Evolutionary conservation across 2,797 vertebrate species (phyloP).

Genomic region (Notoglanidium macrostoma): DNA sequence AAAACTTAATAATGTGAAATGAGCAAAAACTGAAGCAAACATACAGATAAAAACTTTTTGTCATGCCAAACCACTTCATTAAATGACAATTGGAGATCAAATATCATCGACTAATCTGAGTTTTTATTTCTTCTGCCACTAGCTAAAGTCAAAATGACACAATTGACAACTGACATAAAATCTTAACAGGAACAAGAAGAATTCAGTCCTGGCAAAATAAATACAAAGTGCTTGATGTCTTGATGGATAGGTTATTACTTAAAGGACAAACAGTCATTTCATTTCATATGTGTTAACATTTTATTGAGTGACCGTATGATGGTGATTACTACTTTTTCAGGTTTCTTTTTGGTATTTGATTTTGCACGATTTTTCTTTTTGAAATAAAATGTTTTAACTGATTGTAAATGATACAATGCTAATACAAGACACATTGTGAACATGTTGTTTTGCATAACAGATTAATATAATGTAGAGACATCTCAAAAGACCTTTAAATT

Average conservation of each 20-base stretch:
- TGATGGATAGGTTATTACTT: not conserved
- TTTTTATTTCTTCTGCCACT: not conserved
- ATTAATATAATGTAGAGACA: not conserved
- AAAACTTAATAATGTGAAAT: not conserved
- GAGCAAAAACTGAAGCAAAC: not conserved
- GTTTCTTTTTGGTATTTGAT: not conserved
- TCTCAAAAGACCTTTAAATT: conserved; percentile 48
- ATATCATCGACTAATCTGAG: too few species aligned
- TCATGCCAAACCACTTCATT: not conserved
- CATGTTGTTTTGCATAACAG: not conserved
- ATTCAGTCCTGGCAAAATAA: not conserved
- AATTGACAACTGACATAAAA: not conserved
- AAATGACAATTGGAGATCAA: conserved; percentile 19
- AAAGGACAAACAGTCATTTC: not conserved
- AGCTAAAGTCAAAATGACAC: not conserved
- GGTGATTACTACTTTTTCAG: not conserved
- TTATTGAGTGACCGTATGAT: not conserved
- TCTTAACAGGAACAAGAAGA: not conserved
- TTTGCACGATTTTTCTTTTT: not conserved
- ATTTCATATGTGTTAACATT: too few species aligned
- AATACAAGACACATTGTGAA: not conserved
- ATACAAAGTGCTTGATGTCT: not conserved
- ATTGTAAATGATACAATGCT: not conserved
- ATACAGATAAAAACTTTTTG: not conserved
- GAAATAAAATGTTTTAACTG: not conserved